Percentiles rank a stretch among this genome's conserved stretches.
Conservation (phyloP, 53 echinoderm and acorn worm genomes). For the Actinopyga echinites region DNA sequence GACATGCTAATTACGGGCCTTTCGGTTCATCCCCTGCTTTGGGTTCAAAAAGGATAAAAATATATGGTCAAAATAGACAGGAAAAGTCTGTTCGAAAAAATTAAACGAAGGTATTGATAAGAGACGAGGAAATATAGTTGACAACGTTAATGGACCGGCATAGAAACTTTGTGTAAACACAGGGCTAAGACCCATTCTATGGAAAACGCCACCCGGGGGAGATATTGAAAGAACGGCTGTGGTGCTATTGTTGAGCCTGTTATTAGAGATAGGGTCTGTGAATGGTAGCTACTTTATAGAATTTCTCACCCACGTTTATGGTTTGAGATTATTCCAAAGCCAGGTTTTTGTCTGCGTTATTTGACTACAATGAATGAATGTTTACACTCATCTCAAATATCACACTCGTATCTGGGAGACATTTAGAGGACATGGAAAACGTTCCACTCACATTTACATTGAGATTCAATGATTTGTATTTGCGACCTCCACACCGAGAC, state of each 20-base stretch:
- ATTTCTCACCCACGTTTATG: background rate
- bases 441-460: too few species aligned
- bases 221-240: background rate
- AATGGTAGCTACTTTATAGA: conserved; percentile 29
- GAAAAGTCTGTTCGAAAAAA: background rate
- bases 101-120: background rate
- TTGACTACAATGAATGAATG: background rate
- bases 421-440: too few species aligned
- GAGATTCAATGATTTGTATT: too few species aligned
- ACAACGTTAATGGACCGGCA: too few species aligned
- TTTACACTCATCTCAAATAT: conserved; percentile 29
- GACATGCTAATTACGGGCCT: conserved; percentile 29
- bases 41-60: too few species aligned
- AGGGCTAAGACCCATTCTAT: background rate
- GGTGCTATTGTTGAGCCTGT: conserved; percentile 2
- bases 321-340: background rate
- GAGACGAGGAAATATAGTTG: too few species aligned
- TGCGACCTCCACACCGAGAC: too few species aligned
- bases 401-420: background rate
- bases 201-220: conserved; percentile 16
- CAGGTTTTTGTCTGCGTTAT: background rate
- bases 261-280: conserved; percentile 14
- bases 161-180: conserved; percentile 35
- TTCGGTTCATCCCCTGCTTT: background rate
- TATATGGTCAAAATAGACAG: background rate